Percentiles rank a stretch among this genome's conserved stretches.
phyloP scores from a whole-genome alignment of 1,140 invertebrate genomes.

The Drosophila saltans region DNA sequence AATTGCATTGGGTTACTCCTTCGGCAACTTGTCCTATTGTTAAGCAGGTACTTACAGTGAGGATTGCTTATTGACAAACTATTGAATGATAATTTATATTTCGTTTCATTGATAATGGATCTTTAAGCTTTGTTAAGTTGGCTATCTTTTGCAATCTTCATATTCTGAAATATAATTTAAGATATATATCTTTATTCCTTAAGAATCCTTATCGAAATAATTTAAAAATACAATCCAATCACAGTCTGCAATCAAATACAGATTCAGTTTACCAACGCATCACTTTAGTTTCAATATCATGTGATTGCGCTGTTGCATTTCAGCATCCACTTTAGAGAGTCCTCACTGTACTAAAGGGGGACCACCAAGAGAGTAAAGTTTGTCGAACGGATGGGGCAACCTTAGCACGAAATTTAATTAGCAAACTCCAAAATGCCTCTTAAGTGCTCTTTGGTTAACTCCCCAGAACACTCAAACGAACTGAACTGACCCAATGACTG shows the following conservation, averaged over 20 bases:
- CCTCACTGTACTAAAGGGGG: constrained; percentile 47
- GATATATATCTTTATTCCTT: too few species aligned
- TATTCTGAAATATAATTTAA: too few species aligned
- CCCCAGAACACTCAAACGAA: constrained; percentile 2
- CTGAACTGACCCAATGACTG: constrained; percentile 19
- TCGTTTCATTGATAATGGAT: neutral
- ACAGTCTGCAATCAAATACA: too few species aligned
- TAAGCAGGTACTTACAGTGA: constrained; percentile 45
- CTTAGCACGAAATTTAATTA: constrained; percentile 76
- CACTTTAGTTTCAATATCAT: too few species aligned
- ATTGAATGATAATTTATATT: neutral
- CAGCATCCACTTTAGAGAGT: constrained; percentile 20
- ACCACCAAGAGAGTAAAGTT: constrained; percentile 41
- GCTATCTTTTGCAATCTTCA: too few species aligned
- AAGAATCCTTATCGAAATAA: too few species aligned
- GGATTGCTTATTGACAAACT: neutral
- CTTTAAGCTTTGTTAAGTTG: too few species aligned
- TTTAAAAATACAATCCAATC: too few species aligned
- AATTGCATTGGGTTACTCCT: constrained; percentile 61
- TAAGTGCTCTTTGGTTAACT: constrained; percentile 33
- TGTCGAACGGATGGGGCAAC: constrained; percentile 60
- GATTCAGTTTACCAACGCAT: too few species aligned
- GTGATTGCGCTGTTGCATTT: too few species aligned
- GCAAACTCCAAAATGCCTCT: constrained; percentile 33
- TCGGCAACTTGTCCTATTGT: constrained; percentile 8